phyloP scores from a whole-genome alignment of 1,140 invertebrate species.

The Aphidius ervi region DNA sequence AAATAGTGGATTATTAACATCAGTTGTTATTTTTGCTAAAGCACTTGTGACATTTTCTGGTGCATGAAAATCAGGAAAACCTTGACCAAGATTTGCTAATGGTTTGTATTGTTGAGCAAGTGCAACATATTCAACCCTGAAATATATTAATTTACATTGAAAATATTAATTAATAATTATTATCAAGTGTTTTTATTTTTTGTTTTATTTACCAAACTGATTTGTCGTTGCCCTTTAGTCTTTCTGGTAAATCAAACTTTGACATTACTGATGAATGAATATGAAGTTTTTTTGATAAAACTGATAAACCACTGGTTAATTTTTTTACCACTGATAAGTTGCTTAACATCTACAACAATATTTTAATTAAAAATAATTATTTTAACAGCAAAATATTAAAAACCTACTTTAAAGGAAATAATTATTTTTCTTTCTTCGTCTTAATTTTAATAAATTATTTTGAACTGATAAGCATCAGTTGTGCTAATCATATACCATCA shows the following conservation, averaged over 20 bases:
- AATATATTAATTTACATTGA: constrained; percentile 32
- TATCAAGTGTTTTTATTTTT: constrained; percentile 4
- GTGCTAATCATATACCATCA: too few species aligned
- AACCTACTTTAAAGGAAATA: too few species aligned
- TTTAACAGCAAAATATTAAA: too few species aligned
- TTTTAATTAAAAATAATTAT: too few species aligned
- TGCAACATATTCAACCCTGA: constrained; percentile 92
- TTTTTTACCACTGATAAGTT: background rate
- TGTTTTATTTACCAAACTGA: constrained; percentile 53
- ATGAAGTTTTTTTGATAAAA: background rate
- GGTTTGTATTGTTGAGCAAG: constrained; percentile 85
- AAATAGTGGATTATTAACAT: constrained; percentile 74
- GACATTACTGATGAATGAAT: constrained; percentile 16
- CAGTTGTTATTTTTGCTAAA: constrained; percentile 63
- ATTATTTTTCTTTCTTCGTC: too few species aligned
- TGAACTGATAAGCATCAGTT: too few species aligned
- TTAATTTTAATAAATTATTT: too few species aligned
- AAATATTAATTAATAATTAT: background rate
- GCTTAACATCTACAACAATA: too few species aligned
- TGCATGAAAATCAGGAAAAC: constrained; percentile 91
- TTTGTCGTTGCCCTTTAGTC: constrained; percentile 53
- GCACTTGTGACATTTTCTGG: constrained; percentile 80
- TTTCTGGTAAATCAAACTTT: constrained; percentile 52
- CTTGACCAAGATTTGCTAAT: constrained; percentile 88
- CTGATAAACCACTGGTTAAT: background rate